Evolutionary conservation across 1,140 invertebrate species (phyloP).

Genomic region (Anastrepha ludens): DNA sequence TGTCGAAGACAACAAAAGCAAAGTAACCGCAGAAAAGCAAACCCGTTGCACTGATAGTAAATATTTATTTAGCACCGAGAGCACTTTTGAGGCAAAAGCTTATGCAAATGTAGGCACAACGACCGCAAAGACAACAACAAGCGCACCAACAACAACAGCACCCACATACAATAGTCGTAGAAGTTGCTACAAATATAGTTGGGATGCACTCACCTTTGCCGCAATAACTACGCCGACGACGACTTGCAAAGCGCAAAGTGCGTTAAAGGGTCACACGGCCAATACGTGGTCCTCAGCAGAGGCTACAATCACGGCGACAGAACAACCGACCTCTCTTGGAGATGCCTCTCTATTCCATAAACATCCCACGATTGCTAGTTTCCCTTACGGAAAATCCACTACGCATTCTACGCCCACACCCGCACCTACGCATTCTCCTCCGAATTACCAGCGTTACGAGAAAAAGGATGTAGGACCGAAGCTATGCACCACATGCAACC

Average conservation of each 20-base stretch:
- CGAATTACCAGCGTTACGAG: not conserved
- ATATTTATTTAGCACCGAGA: not conserved
- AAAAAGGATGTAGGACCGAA: not conserved
- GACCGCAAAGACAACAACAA: not conserved
- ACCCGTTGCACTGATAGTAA: not conserved
- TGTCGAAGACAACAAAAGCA: constrained; percentile 44
- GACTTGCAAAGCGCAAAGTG: not conserved
- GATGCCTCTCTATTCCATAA: no score
- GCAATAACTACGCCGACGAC: not conserved
- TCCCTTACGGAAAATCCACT: no score
- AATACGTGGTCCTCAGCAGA: not conserved
- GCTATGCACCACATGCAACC: not conserved
- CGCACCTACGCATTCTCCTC: not conserved
- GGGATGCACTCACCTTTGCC: not conserved
- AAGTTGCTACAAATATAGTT: not conserved
- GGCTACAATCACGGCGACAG: not conserved
- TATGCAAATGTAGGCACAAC: not conserved
- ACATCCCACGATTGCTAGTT: no score
- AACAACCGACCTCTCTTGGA: not conserved
- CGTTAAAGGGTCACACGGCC: not conserved
- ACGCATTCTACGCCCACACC: not conserved
- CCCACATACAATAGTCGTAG: not conserved
- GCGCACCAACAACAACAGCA: not conserved
- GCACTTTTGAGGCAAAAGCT: not conserved
- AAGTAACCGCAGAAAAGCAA: not conserved